Percentiles rank a stretch among this genome's conserved stretches.
Conservation (phyloP, 2,113 vertebrate species). For the Pionites leucogaster region DNA sequence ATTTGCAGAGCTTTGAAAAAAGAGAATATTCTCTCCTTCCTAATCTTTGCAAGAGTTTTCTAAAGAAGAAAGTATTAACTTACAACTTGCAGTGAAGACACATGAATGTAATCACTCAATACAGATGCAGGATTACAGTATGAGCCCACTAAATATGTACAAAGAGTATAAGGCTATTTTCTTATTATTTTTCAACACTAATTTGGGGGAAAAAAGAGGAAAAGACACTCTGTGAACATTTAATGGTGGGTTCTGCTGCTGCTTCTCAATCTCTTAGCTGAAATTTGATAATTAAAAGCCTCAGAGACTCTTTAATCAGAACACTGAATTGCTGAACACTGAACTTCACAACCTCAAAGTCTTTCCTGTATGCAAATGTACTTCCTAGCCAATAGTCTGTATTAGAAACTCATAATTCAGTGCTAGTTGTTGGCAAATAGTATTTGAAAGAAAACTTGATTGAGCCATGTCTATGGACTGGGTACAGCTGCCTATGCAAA, state of each 20-base stretch:
- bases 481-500: not conserved
- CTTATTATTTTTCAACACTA: not conserved
- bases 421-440: not conserved
- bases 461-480: not conserved
- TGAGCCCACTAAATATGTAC: not conserved
- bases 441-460: not conserved
- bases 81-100: not conserved
- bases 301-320: not conserved
- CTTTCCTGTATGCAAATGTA: not conserved
- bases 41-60: not conserved
- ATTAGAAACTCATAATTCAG: not conserved
- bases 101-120: not conserved
- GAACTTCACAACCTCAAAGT: not conserved
- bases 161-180: not conserved
- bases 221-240: not conserved
- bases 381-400: not conserved
- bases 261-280: not conserved
- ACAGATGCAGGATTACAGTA: not conserved
- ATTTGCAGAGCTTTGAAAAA: not conserved
- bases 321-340: not conserved
- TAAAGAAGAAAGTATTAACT: not conserved
- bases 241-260: not conserved
- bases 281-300: not conserved
- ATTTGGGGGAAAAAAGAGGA: not conserved
- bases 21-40: not conserved